Conservation (phyloP, 2,113 vertebrate species). For the Gallinago media region DNA sequence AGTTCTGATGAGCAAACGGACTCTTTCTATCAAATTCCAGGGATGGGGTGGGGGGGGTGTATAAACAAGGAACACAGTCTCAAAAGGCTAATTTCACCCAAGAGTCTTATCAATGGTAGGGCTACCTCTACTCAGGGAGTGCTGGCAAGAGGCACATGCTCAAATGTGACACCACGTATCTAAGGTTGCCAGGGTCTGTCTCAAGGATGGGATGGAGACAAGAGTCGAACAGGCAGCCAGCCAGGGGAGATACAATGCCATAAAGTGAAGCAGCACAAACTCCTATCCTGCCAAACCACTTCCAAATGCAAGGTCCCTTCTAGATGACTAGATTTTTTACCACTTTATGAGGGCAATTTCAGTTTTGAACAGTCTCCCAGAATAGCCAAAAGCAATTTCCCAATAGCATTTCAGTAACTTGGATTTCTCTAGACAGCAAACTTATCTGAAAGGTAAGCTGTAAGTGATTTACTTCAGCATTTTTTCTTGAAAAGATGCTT, state of each 20-base stretch:
- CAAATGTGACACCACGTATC: not conserved
- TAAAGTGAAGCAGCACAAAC: not conserved
- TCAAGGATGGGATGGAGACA: not conserved
- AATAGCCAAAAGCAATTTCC: not conserved
- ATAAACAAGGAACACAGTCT: not conserved
- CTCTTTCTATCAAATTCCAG: not conserved
- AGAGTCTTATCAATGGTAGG: not conserved
- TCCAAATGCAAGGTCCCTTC: not conserved
- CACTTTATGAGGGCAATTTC: not conserved
- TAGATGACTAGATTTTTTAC: not conserved
- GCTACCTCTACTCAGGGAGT: not conserved
- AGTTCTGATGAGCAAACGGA: not conserved
- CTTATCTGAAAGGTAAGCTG: not conserved
- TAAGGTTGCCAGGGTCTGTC: not conserved
- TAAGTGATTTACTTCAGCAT: not conserved
- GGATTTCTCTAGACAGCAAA: not conserved
- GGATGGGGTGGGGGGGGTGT: fast-evolving
- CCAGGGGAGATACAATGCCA: not conserved
- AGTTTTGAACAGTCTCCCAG: not conserved
- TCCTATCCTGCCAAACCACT: not conserved
- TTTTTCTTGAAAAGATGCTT: not conserved
- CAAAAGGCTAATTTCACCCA: not conserved
- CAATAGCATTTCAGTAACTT: not conserved
- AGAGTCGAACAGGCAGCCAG: not conserved
- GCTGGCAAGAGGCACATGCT: not conserved